Conservation (phyloP, 2,888 invertebrate genomes). For the Argyresthia goedartella region DNA sequence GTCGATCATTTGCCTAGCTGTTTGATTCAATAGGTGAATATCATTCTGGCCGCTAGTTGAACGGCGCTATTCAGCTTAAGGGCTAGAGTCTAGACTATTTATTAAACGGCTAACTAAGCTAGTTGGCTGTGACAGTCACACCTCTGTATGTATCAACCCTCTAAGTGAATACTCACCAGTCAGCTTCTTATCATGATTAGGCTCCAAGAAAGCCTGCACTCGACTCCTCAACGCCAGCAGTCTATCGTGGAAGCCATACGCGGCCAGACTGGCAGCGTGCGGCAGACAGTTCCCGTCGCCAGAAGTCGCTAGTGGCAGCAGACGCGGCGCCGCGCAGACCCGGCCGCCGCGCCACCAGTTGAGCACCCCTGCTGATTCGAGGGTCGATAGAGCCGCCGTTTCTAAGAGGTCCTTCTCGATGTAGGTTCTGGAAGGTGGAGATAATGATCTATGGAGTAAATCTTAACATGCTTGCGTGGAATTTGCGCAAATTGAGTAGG, state of each 20-base stretch:
- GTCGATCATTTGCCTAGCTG: too few relatives aligned
- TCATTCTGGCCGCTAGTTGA: too few relatives aligned
- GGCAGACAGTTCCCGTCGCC: slow-evolving; percentile 91
- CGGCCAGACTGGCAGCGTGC: slow-evolving; percentile 87
- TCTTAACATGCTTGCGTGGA: too few relatives aligned
- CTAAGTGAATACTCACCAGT: slow-evolving; percentile 59
- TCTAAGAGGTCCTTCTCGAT: slow-evolving; percentile 89
- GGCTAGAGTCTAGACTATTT: too few relatives aligned
- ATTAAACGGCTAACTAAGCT: too few relatives aligned
- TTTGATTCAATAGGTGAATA: too few relatives aligned
- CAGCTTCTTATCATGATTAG: slow-evolving; percentile 63
- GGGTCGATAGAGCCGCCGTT: slow-evolving; percentile 80
- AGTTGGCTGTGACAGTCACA: too few relatives aligned
- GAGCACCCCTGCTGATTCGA: slow-evolving; percentile 83
- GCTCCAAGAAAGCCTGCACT: slow-evolving; percentile 78
- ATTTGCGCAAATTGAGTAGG: too few relatives aligned
- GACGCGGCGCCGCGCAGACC: slow-evolving; percentile 53
- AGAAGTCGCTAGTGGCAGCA: slow-evolving; percentile 81
- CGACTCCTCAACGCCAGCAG: slow-evolving; percentile 83
- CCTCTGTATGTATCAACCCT: too few relatives aligned
- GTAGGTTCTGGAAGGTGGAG: slow-evolving; percentile 64
- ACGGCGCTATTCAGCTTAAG: too few relatives aligned
- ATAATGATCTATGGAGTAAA: too few relatives aligned
- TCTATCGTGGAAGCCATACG: slow-evolving; percentile 91
- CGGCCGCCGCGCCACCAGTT: slow-evolving; percentile 86